Conservation (phyloP, 2,888 invertebrate genomes). For the Toxonevra muliebris region DNA sequence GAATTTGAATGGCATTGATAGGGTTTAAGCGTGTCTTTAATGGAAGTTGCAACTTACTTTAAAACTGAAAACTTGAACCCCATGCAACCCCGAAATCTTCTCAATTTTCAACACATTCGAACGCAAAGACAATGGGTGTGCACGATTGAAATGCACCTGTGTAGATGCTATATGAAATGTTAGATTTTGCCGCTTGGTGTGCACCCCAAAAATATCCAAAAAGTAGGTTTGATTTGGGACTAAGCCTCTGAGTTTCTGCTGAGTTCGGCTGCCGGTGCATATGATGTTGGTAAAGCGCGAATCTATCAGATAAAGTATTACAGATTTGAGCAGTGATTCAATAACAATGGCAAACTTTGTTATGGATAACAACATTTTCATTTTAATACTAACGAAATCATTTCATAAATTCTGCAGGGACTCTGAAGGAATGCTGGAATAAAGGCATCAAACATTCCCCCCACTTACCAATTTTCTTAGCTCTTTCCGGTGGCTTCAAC, state of each 20-base stretch:
- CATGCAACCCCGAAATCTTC: constrained; percentile 67
- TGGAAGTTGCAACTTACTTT: constrained; percentile 63
- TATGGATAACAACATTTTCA: constrained; percentile 27
- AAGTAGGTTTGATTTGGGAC: constrained; percentile 58
- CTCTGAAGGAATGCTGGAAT: not conserved
- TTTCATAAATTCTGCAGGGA: not conserved
- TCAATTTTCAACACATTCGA: constrained; percentile 67
- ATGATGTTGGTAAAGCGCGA: constrained; percentile 54
- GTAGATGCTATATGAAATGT: constrained; percentile 58
- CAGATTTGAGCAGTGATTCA: not conserved
- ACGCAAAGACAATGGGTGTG: constrained; percentile 62
- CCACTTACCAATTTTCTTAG: constrained; percentile 52
- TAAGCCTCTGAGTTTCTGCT: constrained; percentile 57
- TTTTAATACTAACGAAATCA: not conserved
- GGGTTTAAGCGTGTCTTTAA: not conserved
- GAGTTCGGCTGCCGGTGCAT: constrained; percentile 61
- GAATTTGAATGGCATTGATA: no score
- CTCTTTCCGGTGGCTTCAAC: constrained; percentile 54
- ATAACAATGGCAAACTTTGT: not conserved
- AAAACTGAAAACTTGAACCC: constrained; percentile 68
- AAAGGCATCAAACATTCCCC: not conserved
- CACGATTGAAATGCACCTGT: constrained; percentile 59
- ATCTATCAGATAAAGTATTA: constrained; percentile 30
- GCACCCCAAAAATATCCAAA: constrained; percentile 63
- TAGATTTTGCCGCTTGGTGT: constrained; percentile 60